Percentiles rank a stretch among this genome's conserved stretches.
Conservation (phyloP, 2,113 vertebrate species). For the Stercorarius parasiticus region DNA sequence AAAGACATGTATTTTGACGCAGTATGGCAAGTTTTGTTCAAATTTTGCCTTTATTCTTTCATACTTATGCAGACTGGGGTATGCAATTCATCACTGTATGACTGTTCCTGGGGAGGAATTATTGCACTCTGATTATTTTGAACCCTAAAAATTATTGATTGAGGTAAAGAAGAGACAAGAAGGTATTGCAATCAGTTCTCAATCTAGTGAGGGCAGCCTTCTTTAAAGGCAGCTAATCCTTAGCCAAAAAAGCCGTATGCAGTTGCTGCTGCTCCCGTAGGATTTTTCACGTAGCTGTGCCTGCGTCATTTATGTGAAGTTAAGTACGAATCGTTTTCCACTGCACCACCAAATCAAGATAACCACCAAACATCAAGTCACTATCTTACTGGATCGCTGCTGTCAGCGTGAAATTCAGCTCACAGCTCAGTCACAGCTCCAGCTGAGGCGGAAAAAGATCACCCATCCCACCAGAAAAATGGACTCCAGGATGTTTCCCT, state of each 20-base stretch:
- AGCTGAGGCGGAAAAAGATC: background rate
- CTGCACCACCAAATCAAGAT: conserved; percentile 33
- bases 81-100: background rate
- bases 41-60: background rate
- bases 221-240: conserved; percentile 42
- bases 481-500: background rate
- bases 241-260: background rate
- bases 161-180: conserved; percentile 24
- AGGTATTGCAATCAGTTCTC: conserved; percentile 28
- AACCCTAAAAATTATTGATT: conserved; percentile 53
- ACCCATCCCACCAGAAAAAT: background rate
- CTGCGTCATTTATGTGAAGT: background rate
- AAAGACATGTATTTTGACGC: background rate
- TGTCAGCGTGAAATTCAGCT: background rate
- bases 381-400: background rate
- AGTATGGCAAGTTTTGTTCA: background rate
- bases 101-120: conserved; percentile 7
- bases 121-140: conserved; percentile 24
- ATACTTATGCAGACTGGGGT: background rate
- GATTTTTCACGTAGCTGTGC: background rate
- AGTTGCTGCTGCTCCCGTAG: background rate
- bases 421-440: background rate
- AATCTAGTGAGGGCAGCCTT: background rate
- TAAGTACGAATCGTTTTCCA: background rate
- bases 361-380: conserved; percentile 16